Conservation (phyloP, 2,888 invertebrate species). For the Esperia sulphurella region DNA sequence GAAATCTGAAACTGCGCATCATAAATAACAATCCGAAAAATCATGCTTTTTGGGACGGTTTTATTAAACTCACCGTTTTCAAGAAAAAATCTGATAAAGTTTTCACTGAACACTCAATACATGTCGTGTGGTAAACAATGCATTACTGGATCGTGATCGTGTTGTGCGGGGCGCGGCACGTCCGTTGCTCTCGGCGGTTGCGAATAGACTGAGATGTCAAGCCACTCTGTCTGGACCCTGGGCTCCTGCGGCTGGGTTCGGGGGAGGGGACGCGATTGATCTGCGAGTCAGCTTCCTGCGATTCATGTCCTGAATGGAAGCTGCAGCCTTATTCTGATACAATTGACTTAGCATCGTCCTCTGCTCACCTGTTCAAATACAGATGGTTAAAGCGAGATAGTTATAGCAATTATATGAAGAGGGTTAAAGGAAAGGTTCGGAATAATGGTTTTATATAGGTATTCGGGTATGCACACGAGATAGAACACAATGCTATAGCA, state of each 20-base stretch:
- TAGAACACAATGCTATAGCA: neutral
- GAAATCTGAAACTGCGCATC: slow-evolving; percentile 7
- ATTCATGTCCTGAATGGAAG: slow-evolving; percentile 57
- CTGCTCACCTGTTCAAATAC: neutral
- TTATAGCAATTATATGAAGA: neutral
- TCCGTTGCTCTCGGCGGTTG: slow-evolving; percentile 32
- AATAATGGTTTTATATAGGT: neutral
- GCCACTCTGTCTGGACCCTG: slow-evolving; percentile 39
- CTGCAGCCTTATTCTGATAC: slow-evolving; percentile 35
- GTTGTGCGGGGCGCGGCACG: slow-evolving; percentile 28
- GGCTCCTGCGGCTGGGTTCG: slow-evolving; percentile 32
- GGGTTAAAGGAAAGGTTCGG: neutral
- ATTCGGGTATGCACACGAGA: neutral
- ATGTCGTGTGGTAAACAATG: slow-evolving; percentile 45
- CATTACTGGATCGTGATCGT: slow-evolving; percentile 51
- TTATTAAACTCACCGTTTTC: slow-evolving; percentile 39
- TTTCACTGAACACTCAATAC: slow-evolving; percentile 38
- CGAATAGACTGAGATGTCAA: slow-evolving; percentile 46
- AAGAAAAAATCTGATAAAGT: slow-evolving; percentile 19
- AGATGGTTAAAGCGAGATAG: neutral
- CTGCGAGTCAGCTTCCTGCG: slow-evolving; percentile 54
- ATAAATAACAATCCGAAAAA: neutral
- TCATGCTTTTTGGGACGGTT: no score
- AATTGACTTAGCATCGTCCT: slow-evolving; percentile 10
- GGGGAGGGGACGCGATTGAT: slow-evolving; percentile 61